phyloP scores from a whole-genome alignment of 2,113 vertebrate species.

The Gyps fulvus region DNA sequence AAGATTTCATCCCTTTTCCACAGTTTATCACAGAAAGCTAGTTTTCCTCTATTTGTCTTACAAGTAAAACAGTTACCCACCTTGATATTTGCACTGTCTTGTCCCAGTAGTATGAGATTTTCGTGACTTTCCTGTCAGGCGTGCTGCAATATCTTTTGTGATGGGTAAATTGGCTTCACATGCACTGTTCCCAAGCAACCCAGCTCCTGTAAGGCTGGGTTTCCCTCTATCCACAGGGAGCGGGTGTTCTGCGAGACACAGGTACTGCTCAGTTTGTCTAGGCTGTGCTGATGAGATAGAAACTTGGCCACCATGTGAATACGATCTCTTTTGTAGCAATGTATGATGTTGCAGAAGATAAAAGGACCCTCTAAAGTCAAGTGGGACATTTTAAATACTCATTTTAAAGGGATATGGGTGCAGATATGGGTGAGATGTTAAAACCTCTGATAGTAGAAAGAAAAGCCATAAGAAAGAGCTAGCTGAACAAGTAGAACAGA shows the following conservation, averaged over 20 bases:
- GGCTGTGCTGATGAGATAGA: neutral
- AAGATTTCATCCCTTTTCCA: neutral
- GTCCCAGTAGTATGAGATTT: neutral
- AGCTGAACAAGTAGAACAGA: neutral
- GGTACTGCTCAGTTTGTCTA: neutral
- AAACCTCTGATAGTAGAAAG: neutral
- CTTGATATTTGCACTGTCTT: neutral
- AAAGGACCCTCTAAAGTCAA: neutral
- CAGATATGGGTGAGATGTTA: neutral
- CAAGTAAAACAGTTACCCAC: neutral
- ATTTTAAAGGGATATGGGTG: neutral
- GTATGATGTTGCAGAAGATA: neutral
- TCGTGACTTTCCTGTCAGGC: neutral
- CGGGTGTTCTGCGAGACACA: neutral
- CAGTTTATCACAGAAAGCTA: neutral
- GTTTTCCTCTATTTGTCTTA: neutral
- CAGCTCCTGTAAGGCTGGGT: neutral
- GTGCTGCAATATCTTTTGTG: neutral
- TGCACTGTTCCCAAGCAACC: neutral
- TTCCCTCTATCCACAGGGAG: neutral
- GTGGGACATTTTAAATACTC: neutral
- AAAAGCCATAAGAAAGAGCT: neutral
- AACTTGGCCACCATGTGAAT: neutral
- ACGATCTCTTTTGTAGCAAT: neutral
- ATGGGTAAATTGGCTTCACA: neutral